These are phyloP conservation scores for Tetrapedia diversipes DNA, from an alignment of 2,888 invertebrate species.

Conservation along the genomic window DNA sequence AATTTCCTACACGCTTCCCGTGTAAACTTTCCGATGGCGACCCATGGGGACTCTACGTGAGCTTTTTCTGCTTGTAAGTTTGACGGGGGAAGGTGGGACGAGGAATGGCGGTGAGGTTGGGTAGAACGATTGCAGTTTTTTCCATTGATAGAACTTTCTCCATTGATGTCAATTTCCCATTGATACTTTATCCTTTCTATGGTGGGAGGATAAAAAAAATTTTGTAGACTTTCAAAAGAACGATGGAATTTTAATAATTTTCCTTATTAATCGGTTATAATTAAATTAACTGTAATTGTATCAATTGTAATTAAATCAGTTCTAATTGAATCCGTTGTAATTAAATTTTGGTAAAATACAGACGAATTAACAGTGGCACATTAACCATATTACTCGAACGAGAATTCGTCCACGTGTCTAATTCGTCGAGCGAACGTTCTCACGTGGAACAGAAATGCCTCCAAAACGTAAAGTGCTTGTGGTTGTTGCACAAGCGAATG, in stretches of 20 bases:
- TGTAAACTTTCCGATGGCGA: slow-evolving; percentile 52
- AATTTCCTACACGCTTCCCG: slow-evolving; percentile 66
- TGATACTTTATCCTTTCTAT: too few relatives aligned
- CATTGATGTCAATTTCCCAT: too few relatives aligned
- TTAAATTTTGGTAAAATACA: too few relatives aligned
- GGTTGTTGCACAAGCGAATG: slow-evolving; percentile 49
- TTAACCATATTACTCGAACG: too few relatives aligned
- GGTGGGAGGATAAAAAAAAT: neutral
- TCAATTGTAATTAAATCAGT: too few relatives aligned
- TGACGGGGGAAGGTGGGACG: slow-evolving; percentile 12
- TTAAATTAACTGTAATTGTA: too few relatives aligned
- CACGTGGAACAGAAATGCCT: slow-evolving; percentile 44
- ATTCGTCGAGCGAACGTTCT: slow-evolving; percentile 14
- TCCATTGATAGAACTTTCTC: too few relatives aligned
- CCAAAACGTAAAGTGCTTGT: slow-evolving; percentile 52
- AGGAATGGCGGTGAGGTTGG: neutral
- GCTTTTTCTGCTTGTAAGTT: slow-evolving; percentile 13
- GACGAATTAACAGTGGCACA: too few relatives aligned
- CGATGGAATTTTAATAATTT: too few relatives aligned
- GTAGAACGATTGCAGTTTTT: too few relatives aligned
- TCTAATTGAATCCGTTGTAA: too few relatives aligned
- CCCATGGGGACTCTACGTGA: slow-evolving; percentile 2
- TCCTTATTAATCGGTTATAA: too few relatives aligned
- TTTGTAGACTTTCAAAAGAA: neutral
- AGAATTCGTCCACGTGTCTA: neutral